Conservation (phyloP, 2,113 vertebrate genomes). For the Pygoscelis adeliae region DNA sequence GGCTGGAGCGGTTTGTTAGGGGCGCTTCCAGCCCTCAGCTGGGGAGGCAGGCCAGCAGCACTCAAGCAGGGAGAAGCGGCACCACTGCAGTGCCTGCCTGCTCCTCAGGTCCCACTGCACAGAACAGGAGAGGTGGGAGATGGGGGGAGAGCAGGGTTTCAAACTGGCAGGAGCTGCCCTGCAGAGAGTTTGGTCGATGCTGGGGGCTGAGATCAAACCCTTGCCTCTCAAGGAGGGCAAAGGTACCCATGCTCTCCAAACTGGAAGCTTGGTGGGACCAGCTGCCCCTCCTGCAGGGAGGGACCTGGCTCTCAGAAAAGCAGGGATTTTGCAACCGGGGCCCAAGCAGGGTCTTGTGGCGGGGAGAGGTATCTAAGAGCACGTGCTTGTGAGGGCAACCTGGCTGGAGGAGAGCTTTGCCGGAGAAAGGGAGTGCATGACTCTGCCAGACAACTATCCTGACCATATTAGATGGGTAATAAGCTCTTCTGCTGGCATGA, state of each 20-base stretch:
- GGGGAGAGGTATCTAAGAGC: not conserved
- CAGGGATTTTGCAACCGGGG: accelerated
- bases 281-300: not conserved
- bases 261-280: not conserved
- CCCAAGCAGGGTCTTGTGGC: not conserved
- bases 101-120: accelerated
- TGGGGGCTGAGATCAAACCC: not conserved
- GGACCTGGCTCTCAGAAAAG: not conserved
- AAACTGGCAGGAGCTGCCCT: not conserved
- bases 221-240: not conserved
- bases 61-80: not conserved
- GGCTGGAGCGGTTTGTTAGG: not conserved
- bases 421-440: not conserved
- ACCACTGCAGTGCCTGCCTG: accelerated
- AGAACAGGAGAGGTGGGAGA: not conserved
- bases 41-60: not conserved
- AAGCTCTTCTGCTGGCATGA: not conserved
- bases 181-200: not conserved
- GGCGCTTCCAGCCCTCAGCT: accelerated
- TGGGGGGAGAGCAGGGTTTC: not conserved
- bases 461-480: not conserved
- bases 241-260: not conserved
- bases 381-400: not conserved
- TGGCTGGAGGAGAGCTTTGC: not conserved
- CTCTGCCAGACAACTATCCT: not conserved